phyloP scores from a whole-genome alignment of 2,113 vertebrate genomes.

The Larimichthys crocea region DNA sequence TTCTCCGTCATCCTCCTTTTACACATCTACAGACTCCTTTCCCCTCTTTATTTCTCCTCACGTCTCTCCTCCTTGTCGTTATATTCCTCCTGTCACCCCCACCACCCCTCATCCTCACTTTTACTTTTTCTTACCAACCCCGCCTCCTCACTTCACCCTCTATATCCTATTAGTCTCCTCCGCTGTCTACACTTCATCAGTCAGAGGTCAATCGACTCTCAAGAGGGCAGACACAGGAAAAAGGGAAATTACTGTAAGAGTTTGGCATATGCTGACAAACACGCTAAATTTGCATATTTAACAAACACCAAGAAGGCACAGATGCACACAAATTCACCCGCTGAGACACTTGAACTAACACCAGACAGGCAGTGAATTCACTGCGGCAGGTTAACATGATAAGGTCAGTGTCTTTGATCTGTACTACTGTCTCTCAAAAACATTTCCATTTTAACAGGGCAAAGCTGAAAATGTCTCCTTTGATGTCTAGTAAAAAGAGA shows the following conservation, averaged over 20 bases:
- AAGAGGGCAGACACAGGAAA: slow-evolving; percentile 37
- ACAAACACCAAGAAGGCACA: slow-evolving; percentile 2
- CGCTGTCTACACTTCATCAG: slow-evolving; percentile 56
- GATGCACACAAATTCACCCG: slow-evolving; percentile 2
- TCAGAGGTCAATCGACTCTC: slow-evolving; percentile 62
- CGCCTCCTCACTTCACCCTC: slow-evolving; percentile 17
- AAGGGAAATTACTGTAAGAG: slow-evolving; percentile 37
- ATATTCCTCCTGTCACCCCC: slow-evolving; percentile 5
- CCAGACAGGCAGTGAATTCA: neutral
- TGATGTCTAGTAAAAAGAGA: slow-evolving; percentile 36
- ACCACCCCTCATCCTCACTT: neutral
- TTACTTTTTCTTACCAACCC: neutral
- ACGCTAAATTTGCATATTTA: slow-evolving; percentile 39
- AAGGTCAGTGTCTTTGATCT: slow-evolving; percentile 33
- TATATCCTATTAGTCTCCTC: slow-evolving; percentile 45
- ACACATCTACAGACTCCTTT: neutral
- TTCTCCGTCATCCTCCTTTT: slow-evolving; percentile 38
- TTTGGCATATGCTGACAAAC: slow-evolving; percentile 49
- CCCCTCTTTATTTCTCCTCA: slow-evolving; percentile 33
- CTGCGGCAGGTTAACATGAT: slow-evolving; percentile 14
- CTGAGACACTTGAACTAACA: slow-evolving; percentile 15
- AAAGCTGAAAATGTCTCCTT: slow-evolving; percentile 18
- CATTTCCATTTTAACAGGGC: neutral
- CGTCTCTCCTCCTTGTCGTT: slow-evolving; percentile 29
- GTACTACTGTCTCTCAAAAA: slow-evolving; percentile 5